Evolutionary conservation across 2,888 invertebrate genomes (phyloP).

Genomic region (Pantelozetes paolii): DNA sequence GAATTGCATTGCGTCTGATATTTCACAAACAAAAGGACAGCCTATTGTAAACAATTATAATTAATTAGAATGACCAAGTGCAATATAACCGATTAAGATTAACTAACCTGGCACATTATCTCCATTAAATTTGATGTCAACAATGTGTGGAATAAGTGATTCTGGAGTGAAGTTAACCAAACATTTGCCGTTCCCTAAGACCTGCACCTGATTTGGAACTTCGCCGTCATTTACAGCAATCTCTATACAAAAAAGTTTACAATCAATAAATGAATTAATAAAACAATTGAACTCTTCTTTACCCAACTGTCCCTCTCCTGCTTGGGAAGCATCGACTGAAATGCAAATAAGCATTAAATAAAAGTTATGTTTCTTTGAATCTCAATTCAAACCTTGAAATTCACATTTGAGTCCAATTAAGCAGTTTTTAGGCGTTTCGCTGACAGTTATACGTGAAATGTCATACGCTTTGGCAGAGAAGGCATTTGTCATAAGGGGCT

Average conservation of each 20-base stretch:
- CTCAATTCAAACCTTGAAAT: constrained; percentile 71
- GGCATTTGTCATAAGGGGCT: constrained; percentile 82
- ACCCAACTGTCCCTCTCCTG: constrained; percentile 98
- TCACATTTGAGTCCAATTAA: constrained; percentile 93
- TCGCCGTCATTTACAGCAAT: constrained; percentile 99
- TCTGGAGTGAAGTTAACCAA: constrained; percentile 91
- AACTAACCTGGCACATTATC: constrained; percentile 47
- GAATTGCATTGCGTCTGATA: constrained; percentile 72
- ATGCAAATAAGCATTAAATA: constrained; percentile 48
- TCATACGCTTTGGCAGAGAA: constrained; percentile 92
- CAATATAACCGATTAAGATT: no score
- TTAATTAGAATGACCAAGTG: constrained; percentile 2
- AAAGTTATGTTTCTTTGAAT: constrained; percentile 36
- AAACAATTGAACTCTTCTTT: no score
- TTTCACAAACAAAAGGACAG: constrained; percentile 82
- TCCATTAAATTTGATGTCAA: constrained; percentile 86
- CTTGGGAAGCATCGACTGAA: constrained; percentile 93
- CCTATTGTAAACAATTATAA: constrained; percentile 50
- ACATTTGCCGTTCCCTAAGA: constrained; percentile 90
- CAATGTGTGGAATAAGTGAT: constrained; percentile 80
- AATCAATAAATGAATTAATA: no score
- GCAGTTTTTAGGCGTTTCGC: constrained; percentile 80
- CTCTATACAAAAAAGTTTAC: no score
- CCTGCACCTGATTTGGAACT: constrained; percentile 94
- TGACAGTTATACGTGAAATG: constrained; percentile 85